Percentiles rank a stretch among this genome's conserved stretches.
Conservation (phyloP, 2,888 invertebrate genomes). For the Platynereis dumerilii region DNA sequence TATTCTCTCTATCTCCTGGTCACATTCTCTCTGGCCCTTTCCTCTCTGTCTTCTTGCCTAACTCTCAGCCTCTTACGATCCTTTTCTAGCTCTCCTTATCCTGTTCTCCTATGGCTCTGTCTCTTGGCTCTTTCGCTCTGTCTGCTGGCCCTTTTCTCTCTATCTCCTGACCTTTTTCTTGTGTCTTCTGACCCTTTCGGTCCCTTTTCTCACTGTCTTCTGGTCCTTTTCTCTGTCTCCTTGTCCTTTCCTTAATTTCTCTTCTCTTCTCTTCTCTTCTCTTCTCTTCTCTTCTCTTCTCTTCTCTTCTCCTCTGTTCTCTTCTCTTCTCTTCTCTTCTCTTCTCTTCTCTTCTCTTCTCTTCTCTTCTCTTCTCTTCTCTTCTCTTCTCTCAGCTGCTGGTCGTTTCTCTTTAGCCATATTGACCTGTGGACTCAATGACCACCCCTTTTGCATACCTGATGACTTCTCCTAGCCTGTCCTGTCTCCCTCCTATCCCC, state of each 20-base stretch:
- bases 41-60: neutral
- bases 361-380: neutral
- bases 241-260: no score
- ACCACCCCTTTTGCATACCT: no score
- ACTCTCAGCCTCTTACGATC: neutral
- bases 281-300: neutral
- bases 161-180: neutral
- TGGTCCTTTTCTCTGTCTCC: neutral
- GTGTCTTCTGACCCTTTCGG: neutral
- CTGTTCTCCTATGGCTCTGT: neutral
- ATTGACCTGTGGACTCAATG: no score
- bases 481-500: no score
- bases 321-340: neutral
- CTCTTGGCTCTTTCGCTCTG: neutral
- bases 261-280: conserved; percentile 1
- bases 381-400: neutral
- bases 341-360: neutral
- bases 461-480: no score
- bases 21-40: neutral
- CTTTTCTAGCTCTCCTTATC: neutral
- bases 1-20: no score
- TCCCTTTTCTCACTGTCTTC: neutral
- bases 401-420: no score
- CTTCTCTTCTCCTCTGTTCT: neutral
- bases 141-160: neutral